Conservation (phyloP, 2,888 invertebrate genomes). For the Drosophila koepferae region DNA sequence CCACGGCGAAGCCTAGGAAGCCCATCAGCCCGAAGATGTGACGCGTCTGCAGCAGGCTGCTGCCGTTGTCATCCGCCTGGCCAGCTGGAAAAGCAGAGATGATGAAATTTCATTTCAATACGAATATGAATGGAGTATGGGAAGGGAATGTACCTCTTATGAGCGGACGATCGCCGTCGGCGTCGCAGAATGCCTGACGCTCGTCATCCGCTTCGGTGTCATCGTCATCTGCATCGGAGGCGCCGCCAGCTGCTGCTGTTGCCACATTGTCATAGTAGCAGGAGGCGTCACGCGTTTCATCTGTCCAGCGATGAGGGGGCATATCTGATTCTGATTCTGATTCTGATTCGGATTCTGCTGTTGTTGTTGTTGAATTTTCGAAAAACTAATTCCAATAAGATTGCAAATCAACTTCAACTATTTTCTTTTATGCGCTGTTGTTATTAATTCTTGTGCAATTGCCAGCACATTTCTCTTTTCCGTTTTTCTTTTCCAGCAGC, state of each 20-base stretch:
- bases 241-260: constrained; percentile 34
- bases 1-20: constrained; percentile 94
- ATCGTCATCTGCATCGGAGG: constrained; percentile 59
- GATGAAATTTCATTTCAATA: neutral
- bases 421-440: neutral
- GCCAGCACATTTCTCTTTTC: constrained; percentile 69
- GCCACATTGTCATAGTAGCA: constrained; percentile 61
- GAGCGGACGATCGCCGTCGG: constrained; percentile 58
- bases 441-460: constrained; percentile 52
- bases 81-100: constrained; percentile 7
- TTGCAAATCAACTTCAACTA: neutral
- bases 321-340: constrained; percentile 17
- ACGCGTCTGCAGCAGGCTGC: constrained; percentile 87
- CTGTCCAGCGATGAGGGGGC: constrained; percentile 70
- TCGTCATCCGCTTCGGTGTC: constrained; percentile 73
- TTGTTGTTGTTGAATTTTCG: neutral
- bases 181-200: constrained; percentile 62
- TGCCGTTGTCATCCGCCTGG: constrained; percentile 29
- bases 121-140: neutral
- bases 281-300: constrained; percentile 69
- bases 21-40: constrained; percentile 93
- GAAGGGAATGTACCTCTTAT: constrained; percentile 39
- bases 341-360: neutral
- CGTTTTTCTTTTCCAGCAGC: constrained; percentile 23
- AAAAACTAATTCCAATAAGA: neutral